Evolutionary conservation across 2,888 invertebrate genomes (phyloP).

Genomic region (Julus scanicus): DNA sequence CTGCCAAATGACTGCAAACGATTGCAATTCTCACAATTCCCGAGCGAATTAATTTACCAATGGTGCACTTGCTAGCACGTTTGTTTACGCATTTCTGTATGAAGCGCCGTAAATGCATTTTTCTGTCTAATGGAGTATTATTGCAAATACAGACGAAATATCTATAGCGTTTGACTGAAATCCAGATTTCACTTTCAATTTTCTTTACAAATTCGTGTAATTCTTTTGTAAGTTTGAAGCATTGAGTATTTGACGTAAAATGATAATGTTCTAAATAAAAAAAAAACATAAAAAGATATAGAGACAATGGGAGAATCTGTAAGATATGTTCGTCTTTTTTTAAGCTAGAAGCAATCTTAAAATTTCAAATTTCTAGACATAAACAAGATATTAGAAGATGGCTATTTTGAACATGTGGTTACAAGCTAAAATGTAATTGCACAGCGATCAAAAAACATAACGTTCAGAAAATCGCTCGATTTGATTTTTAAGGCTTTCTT

Average conservation of each 20-base stretch:
- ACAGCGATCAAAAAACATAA: too few species aligned
- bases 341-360: too few species aligned
- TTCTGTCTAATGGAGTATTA: constrained; percentile 15
- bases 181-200: constrained; percentile 22
- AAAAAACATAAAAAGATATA: too few species aligned
- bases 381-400: too few species aligned
- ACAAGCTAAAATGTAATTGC: too few species aligned
- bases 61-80: constrained; percentile 20
- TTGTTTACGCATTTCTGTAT: not conserved
- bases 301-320: too few species aligned
- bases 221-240: not conserved
- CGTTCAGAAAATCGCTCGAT: too few species aligned
- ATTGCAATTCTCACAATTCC: not conserved
- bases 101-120: not conserved
- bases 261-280: too few species aligned
- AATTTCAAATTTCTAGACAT: too few species aligned
- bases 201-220: not conserved
- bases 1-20: not conserved
- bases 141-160: not conserved
- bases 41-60: constrained; percentile 5
- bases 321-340: too few species aligned
- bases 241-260: not conserved
- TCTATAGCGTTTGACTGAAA: not conserved
- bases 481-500: too few species aligned
- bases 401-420: too few species aligned